Conservation (phyloP, 2,797 vertebrate genomes). For the Labeo calbasu region DNA sequence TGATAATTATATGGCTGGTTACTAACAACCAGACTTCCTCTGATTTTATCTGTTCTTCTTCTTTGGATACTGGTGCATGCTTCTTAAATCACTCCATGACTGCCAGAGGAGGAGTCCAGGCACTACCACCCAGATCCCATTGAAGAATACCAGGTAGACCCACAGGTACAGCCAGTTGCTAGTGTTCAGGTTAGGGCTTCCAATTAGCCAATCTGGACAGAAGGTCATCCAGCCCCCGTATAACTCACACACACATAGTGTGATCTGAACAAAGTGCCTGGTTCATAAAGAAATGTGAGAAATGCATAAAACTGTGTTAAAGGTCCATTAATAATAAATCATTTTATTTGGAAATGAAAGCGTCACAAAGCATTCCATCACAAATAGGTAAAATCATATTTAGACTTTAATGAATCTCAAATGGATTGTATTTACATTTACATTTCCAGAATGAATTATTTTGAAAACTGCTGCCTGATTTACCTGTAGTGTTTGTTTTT, state of each 20-base stretch:
- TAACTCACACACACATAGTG: conserved; percentile 78
- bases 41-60: conserved; percentile 22
- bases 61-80: conserved; percentile 61
- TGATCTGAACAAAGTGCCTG: conserved; percentile 84
- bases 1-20: not conserved
- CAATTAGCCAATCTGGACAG: conserved; percentile 78
- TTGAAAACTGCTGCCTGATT: not conserved
- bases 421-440: not conserved
- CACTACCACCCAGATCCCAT: conserved; percentile 74
- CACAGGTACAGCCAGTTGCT: conserved; percentile 79
- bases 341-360: not conserved
- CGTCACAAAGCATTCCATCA: not conserved
- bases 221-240: conserved; percentile 81
- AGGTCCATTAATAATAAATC: not conserved
- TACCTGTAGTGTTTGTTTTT: conserved; percentile 78
- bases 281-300: conserved; percentile 4
- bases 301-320: not conserved
- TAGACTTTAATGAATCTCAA: not conserved
- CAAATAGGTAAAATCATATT: not conserved
- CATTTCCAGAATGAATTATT: not conserved
- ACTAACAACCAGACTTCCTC: not conserved
- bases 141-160: conserved; percentile 84
- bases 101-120: conserved; percentile 79
- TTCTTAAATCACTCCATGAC: conserved; percentile 76
- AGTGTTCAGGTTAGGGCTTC: conserved; percentile 79